phyloP scores from a whole-genome alignment of 2,797 vertebrate species.

The Chromis chromis region DNA sequence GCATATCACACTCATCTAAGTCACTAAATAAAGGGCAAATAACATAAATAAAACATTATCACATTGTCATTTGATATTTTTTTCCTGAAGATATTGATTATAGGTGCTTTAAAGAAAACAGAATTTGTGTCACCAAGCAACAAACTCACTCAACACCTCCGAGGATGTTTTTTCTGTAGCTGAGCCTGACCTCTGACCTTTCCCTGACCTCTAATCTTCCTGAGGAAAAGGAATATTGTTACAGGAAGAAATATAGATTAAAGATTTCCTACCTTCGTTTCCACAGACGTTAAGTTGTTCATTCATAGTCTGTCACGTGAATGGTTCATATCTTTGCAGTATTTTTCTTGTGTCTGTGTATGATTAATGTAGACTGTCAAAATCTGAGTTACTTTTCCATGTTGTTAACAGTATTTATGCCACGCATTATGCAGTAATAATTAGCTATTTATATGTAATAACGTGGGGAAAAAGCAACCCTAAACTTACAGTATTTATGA shows the following conservation, averaged over 20 bases:
- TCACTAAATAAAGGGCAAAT: neutral
- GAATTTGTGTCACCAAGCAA: neutral
- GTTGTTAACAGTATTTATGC: neutral
- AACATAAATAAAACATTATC: neutral
- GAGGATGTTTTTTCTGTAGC: slow-evolving; percentile 1
- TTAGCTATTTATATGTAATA: neutral
- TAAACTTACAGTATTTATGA: neutral
- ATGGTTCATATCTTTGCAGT: neutral
- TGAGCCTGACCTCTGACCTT: slow-evolving; percentile 44
- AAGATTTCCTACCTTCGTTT: slow-evolving; percentile 8
- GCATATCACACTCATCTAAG: too few species aligned
- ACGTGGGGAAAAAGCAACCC: neutral
- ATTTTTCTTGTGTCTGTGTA: neutral
- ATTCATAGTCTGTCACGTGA: neutral
- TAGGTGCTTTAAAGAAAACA: neutral
- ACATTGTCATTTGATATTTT: neutral
- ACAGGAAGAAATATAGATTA: slow-evolving; percentile 46
- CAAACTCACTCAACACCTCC: neutral
- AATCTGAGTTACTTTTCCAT: neutral
- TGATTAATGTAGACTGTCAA: neutral
- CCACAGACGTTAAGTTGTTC: neutral
- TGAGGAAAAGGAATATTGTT: slow-evolving; percentile 28
- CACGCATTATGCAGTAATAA: too few species aligned
- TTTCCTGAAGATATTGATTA: neutral
- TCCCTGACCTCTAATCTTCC: slow-evolving; percentile 29